Conservation (phyloP, 2,113 vertebrate species). For the Lynx canadensis region DNA sequence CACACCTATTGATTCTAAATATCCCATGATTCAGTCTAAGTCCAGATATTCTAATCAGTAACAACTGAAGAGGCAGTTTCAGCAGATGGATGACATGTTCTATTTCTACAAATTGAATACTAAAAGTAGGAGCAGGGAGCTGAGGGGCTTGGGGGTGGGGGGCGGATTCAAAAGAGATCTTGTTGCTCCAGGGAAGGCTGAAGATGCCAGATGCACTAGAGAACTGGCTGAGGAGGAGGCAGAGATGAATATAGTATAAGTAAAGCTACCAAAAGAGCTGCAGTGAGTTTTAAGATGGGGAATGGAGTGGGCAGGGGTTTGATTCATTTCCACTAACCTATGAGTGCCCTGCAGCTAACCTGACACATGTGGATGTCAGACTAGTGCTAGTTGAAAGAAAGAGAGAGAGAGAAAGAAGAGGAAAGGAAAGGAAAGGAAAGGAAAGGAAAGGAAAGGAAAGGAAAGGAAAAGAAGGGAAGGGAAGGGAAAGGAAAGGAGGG, state of each 20-base stretch:
- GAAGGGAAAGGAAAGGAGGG: neutral
- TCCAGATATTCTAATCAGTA: neutral
- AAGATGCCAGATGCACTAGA: neutral
- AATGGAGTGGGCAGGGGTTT: neutral
- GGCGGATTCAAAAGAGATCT: neutral
- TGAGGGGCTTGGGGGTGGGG: neutral
- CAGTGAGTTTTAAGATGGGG: neutral
- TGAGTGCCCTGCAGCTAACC: neutral
- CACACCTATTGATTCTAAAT: neutral
- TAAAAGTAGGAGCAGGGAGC: neutral
- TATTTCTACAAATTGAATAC: neutral
- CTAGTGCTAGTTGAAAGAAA: neutral
- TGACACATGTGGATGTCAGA: neutral
- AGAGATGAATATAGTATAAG: neutral
- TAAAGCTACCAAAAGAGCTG: neutral
- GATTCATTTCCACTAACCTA: neutral
- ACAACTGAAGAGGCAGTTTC: neutral
- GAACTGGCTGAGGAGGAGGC: neutral
- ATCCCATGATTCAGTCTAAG: neutral
- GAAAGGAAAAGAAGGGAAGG: rapidly evolving
- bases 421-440: too few relatives aligned
- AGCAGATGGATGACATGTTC: neutral
- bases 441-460: too few relatives aligned
- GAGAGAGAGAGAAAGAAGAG: neutral
- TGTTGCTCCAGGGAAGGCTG: neutral